phyloP scores from a whole-genome alignment of 2,113 vertebrate genomes.

The Plotosus lineatus region DNA sequence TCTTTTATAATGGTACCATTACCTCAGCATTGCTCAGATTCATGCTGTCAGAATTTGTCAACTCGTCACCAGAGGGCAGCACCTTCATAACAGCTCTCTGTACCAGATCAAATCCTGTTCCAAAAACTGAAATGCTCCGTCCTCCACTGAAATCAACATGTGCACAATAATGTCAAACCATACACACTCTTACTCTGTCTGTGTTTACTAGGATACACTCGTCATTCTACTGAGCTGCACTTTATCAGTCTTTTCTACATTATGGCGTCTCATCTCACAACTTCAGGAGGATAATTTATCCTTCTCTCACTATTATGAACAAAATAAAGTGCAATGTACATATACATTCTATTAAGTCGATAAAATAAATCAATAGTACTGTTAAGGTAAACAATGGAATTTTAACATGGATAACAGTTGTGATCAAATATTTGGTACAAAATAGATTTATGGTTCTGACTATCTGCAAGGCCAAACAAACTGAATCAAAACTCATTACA shows the following conservation, averaged over 20 bases:
- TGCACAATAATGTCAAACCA: slow-evolving; percentile 33
- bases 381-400: neutral
- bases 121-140: slow-evolving; percentile 80
- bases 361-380: neutral
- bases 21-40: slow-evolving; percentile 56
- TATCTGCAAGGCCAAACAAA: neutral
- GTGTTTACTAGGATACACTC: neutral
- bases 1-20: slow-evolving; percentile 6
- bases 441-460: too few relatives aligned
- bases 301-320: too few relatives aligned
- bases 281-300: neutral
- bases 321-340: too few relatives aligned
- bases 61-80: slow-evolving; percentile 54
- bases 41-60: too few relatives aligned
- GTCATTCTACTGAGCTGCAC: neutral
- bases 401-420: neutral
- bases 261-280: neutral
- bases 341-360: too few relatives aligned
- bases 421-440: neutral
- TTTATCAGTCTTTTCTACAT: neutral
- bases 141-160: slow-evolving; percentile 78
- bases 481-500: neutral
- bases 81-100: slow-evolving; percentile 85
- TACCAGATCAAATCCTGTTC: slow-evolving; percentile 83
- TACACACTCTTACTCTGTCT: slow-evolving; percentile 22